Conservation (phyloP, 2,888 invertebrate species). For the Drosophila kanekoi region DNA sequence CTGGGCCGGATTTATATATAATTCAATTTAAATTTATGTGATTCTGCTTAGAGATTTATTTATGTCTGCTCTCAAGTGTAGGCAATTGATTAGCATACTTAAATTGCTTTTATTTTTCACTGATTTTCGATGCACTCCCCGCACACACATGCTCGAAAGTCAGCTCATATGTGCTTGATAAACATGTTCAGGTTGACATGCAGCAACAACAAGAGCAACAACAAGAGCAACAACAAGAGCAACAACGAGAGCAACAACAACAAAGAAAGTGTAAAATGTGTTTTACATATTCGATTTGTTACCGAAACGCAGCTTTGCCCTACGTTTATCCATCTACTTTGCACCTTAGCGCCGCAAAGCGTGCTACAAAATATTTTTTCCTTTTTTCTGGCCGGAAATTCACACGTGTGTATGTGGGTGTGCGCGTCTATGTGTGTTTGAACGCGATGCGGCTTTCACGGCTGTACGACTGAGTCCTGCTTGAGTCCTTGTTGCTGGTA, state of each 20-base stretch:
- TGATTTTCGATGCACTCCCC: constrained; percentile 12
- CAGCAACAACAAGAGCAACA: constrained; percentile 10
- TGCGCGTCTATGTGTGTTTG: constrained; percentile 4
- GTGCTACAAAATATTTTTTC: constrained; percentile 25
- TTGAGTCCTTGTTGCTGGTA: constrained; percentile 37
- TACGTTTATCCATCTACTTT: constrained; percentile 72
- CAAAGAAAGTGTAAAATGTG: constrained; percentile 8
- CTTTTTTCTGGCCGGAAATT: constrained; percentile 37
- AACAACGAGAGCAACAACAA: constrained; percentile 11
- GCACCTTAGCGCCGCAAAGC: constrained; percentile 64
- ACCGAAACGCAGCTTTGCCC: constrained; percentile 50
- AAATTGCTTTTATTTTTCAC: constrained; percentile 45
- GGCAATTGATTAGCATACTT: constrained; percentile 68
- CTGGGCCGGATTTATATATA: constrained; percentile 19
- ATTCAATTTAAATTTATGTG: constrained; percentile 52
- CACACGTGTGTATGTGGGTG: constrained; percentile 10
- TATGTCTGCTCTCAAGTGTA: constrained; percentile 52
- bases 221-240: constrained; percentile 9
- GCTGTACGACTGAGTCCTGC: constrained; percentile 47
- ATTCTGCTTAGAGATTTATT: constrained; percentile 56
- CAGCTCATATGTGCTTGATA: constrained; percentile 35
- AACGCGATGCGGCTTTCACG: constrained; percentile 55
- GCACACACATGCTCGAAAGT: constrained; percentile 6
- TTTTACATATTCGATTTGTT: constrained; percentile 54
- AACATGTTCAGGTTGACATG: constrained; percentile 47